A percentile compares a stretch with the other conserved stretches of the same genome.
These are phyloP conservation scores for Caenorhabditis sp. DNA, from an alignment of 2,888 invertebrate species.

Conservation along the genomic window DNA sequence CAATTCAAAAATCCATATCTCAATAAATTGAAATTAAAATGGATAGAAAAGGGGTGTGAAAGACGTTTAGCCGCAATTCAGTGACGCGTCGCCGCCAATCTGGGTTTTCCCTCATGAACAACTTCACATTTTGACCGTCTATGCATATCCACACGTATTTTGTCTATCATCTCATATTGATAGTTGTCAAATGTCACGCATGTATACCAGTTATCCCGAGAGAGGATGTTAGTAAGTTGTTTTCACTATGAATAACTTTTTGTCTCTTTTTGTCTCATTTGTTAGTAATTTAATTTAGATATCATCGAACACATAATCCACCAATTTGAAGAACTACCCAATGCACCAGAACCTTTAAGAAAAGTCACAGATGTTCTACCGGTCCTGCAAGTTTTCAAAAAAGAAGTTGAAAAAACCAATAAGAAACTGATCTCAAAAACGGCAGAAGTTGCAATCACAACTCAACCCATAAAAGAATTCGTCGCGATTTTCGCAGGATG, in stretches of 20 bases:
- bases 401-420: slow-evolving; percentile 42
- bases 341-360: not conserved
- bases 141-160: slow-evolving; percentile 57
- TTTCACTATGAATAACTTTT: not conserved
- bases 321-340: slow-evolving; percentile 34
- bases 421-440: slow-evolving; percentile 46
- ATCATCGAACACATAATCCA: slow-evolving; percentile 25
- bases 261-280: not conserved
- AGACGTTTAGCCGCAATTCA: slow-evolving; percentile 42
- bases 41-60: not conserved
- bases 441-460: slow-evolving; percentile 6
- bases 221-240: slow-evolving; percentile 45
- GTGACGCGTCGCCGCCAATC: slow-evolving; percentile 30
- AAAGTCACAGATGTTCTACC: slow-evolving; percentile 16
- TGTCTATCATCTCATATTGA: slow-evolving; percentile 27
- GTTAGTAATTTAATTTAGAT: slow-evolving; percentile 13
- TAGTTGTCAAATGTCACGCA: slow-evolving; percentile 19
- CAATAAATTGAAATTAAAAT: not conserved
- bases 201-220: slow-evolving; percentile 49
- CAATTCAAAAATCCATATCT: not conserved
- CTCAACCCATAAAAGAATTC: slow-evolving; percentile 36
- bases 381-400: slow-evolving; percentile 37
- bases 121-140: slow-evolving; percentile 56
- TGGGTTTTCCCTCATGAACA: slow-evolving; percentile 32
- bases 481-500: slow-evolving; percentile 47